Evolutionary conservation across 1,140 invertebrate species (phyloP), one percentile per base, ranked within the genome.

Genomic region (Teleogryllus occipitalis): DNA sequence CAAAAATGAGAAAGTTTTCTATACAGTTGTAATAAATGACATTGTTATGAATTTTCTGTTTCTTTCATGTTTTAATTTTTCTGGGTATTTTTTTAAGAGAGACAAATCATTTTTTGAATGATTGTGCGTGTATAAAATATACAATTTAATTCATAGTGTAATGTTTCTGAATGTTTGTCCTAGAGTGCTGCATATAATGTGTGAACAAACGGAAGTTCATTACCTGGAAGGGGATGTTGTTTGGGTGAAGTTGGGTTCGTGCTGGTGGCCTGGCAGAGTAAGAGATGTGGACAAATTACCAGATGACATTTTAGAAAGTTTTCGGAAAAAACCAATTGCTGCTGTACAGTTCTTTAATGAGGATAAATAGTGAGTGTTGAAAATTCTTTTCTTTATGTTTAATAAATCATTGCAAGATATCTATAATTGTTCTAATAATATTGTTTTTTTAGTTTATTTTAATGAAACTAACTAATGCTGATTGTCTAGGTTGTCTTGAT

Each of bases 261-360:
- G 92, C 90, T 95, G 93, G 93, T 84, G 84, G 84, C 94, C 94
- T 54, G 93, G 93, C 8, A 91, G 93, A 85, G 93, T 95, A 74
- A 88, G 90, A 65, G 89, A 88, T 74, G 85, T 89, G 27, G 87
- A 89, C 75, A 89, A 90, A 84, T 85, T 93, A 0, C 87, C 89
- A 78, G 90, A 90, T 81, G 88, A 92, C 78, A 85, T 92, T 80
- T 87, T 87, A 75, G 47, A 74, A 7, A 87, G 90, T 81, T 89
- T 92, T 80, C 85, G 89, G 83, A 91, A 89, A 80, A 93, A 92
- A 83, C 89, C 90, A 54, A 90, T 94, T 81, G 92, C 92, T 73
- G 89, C 91, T 84, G 93, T 95, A 14, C 93, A 93, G 83, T 95
- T 95, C 86, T 95, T 94, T 84, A 90, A 94, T 85, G 94, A 95